Conservation (phyloP, 2,888 invertebrate genomes). For the Frankliniella intonsa region DNA sequence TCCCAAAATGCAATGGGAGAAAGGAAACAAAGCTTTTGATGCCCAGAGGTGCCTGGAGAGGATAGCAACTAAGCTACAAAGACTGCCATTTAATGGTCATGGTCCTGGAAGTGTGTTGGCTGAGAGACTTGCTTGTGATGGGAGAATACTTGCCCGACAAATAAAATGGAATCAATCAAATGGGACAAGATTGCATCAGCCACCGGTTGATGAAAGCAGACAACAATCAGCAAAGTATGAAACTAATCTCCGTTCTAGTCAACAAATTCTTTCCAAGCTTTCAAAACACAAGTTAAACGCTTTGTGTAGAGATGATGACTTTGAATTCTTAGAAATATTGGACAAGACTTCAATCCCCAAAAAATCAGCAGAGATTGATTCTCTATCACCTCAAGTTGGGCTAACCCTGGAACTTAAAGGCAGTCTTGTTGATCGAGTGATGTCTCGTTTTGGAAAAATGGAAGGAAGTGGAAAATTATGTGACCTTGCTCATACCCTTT, state of each 20-base stretch:
- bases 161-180: neutral
- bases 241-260: too few relatives aligned
- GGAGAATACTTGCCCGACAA: neutral
- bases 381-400: neutral
- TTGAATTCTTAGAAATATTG: too few relatives aligned
- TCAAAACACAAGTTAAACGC: too few relatives aligned
- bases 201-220: neutral
- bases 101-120: neutral
- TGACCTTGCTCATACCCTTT: neutral
- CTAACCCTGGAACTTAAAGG: neutral
- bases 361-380: neutral
- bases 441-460: neutral
- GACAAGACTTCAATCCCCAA: too few relatives aligned
- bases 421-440: neutral
- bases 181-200: neutral
- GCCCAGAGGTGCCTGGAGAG: neutral
- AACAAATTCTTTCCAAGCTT: too few relatives aligned
- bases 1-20: too few relatives aligned
- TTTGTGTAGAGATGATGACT: too few relatives aligned
- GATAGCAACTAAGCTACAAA: neutral
- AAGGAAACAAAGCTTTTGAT: neutral
- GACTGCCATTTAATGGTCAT: neutral
- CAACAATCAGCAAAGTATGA: neutral
- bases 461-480: neutral
- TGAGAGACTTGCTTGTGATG: neutral